phyloP scores from a whole-genome alignment of 1,140 invertebrate genomes.

The Drosophila navojoa region DNA sequence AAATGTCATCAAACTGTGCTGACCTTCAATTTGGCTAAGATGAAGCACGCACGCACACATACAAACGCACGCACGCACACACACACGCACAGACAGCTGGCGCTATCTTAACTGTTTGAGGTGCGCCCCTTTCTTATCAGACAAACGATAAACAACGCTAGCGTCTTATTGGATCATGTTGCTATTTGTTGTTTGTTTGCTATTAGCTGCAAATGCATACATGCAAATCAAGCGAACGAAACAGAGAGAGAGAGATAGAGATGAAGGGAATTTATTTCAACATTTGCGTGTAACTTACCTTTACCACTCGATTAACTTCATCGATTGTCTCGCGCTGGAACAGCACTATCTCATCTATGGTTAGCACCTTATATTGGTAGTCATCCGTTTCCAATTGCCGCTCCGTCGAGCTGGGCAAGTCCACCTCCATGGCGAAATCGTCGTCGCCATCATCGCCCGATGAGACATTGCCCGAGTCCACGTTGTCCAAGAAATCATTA shows the following conservation, averaged over 20 bases:
- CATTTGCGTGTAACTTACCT: constrained; percentile 85
- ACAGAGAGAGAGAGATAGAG: neutral
- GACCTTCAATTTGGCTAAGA: constrained; percentile 25
- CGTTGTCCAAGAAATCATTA: constrained; percentile 94
- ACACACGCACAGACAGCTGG: constrained; percentile 2
- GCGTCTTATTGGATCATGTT: neutral
- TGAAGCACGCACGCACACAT: neutral
- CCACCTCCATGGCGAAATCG: constrained; percentile 95
- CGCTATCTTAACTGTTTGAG: neutral
- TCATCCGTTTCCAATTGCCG: constrained; percentile 92
- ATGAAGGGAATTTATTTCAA: neutral
- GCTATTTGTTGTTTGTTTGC: no score
- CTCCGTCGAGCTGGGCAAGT: constrained; percentile 87
- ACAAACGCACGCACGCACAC: neutral
- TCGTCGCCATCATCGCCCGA: constrained; percentile 94
- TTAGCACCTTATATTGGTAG: constrained; percentile 96
- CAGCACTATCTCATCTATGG: constrained; percentile 97
- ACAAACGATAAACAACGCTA: constrained; percentile 16
- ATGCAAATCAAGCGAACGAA: neutral
- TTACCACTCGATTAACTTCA: constrained; percentile 95
- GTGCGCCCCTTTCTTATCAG: constrained; percentile 7
- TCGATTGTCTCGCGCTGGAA: constrained; percentile 98
- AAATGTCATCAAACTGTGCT: constrained; percentile 20
- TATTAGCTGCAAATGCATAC: neutral
- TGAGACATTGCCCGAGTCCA: constrained; percentile 95